These are phyloP conservation scores for Steinernema carpocapsae DNA, from an alignment of 2,888 invertebrate genomes.

Conservation along the genomic window DNA sequence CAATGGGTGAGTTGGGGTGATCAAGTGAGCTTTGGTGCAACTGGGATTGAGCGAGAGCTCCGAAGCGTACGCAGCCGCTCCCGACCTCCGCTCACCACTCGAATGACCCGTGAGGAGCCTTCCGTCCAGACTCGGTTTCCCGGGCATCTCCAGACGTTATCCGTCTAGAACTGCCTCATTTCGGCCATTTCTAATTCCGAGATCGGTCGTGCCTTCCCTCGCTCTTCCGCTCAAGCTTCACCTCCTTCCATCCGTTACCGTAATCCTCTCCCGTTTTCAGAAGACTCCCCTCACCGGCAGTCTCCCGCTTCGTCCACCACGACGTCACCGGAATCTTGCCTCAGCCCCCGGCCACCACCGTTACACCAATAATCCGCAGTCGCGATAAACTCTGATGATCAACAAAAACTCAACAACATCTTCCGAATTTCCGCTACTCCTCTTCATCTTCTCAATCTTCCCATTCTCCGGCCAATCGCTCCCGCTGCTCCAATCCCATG, in stretches of 20 bases:
- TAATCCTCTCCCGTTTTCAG: constrained; percentile 42
- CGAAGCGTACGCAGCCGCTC: too few species aligned
- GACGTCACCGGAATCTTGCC: constrained; percentile 61
- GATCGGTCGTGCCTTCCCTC: too few species aligned
- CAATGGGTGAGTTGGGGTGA: constrained; percentile 28
- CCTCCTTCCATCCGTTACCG: not conserved
- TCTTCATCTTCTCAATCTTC: constrained; percentile 41
- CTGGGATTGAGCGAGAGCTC: too few species aligned
- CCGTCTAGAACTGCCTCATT: too few species aligned
- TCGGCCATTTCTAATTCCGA: not conserved
- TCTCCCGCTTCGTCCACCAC: constrained; percentile 62
- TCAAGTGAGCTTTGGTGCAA: too few species aligned
- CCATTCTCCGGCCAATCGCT: constrained; percentile 51
- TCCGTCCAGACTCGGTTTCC: too few species aligned
- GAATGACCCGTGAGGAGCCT: too few species aligned
- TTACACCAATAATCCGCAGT: constrained; percentile 1
- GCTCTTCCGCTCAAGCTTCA: too few species aligned
- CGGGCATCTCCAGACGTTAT: too few species aligned
- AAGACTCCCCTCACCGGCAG: constrained; percentile 53
- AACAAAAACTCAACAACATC: constrained; percentile 34
- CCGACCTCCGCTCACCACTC: too few species aligned
- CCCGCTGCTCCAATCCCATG: constrained; percentile 53
- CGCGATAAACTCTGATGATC: constrained; percentile 43
- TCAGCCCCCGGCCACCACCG: constrained; percentile 37
- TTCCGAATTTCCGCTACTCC: not conserved